phyloP scores from a whole-genome alignment of 35 echinoderm and acorn worm genomes.

The Hemicentrotus pulcherrimus region DNA sequence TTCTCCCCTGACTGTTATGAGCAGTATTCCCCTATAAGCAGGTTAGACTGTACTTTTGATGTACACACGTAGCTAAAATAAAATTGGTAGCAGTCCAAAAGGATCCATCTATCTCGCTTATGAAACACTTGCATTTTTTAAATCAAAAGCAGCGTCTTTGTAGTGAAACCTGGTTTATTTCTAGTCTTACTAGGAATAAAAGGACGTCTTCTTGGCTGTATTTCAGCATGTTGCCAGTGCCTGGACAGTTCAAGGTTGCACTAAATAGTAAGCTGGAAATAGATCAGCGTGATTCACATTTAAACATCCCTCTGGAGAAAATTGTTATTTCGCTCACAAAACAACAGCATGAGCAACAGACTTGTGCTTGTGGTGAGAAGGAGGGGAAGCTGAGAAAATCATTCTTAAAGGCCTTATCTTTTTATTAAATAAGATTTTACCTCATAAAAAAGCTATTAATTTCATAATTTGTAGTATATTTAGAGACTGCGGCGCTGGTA shows the following conservation, averaged over 20 bases:
- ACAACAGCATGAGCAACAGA: not conserved
- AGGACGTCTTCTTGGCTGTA: slow-evolving; percentile 8
- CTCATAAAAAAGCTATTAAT: not conserved
- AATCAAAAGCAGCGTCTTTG: not conserved
- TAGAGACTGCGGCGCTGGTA: not conserved
- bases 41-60: no score
- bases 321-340: not conserved
- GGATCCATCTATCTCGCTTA: not conserved
- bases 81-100: no score
- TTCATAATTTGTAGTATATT: not conserved
- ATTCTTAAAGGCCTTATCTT: not conserved
- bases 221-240: not conserved
- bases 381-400: not conserved
- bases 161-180: not conserved
- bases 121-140: not conserved
- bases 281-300: slow-evolving; percentile 4
- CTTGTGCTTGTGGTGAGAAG: not conserved
- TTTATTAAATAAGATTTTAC: not conserved
- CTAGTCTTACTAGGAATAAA: not conserved
- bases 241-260: slow-evolving; percentile 7
- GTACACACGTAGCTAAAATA: no score
- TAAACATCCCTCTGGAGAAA: not conserved
- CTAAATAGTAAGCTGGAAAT: not conserved
- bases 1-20: no score
- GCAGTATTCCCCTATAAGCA: no score